A percentile compares a stretch with the other conserved stretches of the same genome.
Evolutionary conservation across 64 coral and sea anemone species (phyloP).

Genomic region (Montipora foliosa): DNA sequence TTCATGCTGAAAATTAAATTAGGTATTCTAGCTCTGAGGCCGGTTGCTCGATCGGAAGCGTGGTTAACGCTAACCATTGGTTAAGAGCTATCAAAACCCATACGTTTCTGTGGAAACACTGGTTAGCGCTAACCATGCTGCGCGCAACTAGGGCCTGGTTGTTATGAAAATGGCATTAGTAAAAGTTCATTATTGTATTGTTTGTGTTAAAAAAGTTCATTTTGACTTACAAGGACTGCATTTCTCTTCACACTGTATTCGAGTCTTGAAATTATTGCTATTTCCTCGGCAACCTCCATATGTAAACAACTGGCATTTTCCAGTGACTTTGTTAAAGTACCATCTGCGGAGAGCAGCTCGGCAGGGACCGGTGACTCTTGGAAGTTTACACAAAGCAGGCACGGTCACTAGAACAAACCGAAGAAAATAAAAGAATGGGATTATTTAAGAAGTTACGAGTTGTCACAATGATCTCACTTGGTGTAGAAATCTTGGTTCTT

Average conservation of each 20-base stretch:
- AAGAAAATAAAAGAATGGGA: neutral
- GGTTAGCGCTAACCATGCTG: no score
- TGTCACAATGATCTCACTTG: no score
- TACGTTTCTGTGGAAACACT: no score
- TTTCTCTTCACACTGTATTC: conserved; percentile 41
- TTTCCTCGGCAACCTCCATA: conserved; percentile 76
- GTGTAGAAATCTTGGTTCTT: no score
- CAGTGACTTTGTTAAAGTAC: conserved; percentile 36
- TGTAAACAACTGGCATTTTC: conserved; percentile 38
- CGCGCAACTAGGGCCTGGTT: no score
- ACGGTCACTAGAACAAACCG: neutral
- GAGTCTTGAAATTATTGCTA: conserved; percentile 49
- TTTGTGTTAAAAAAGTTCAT: neutral
- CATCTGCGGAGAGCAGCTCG: conserved; percentile 55
- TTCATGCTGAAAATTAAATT: no score
- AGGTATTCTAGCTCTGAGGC: no score
- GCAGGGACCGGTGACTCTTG: conserved; percentile 59
- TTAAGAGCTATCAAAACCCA: no score
- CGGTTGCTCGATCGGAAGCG: no score
- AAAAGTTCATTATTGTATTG: neutral
- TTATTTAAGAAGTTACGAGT: neutral
- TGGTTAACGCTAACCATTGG: no score
- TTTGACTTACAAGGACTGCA: conserved; percentile 1
- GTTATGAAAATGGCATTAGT: no score
- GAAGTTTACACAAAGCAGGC: conserved; percentile 21